phyloP scores from a whole-genome alignment of 2,888 invertebrate genomes.

The Andricus quercusramuli region DNA sequence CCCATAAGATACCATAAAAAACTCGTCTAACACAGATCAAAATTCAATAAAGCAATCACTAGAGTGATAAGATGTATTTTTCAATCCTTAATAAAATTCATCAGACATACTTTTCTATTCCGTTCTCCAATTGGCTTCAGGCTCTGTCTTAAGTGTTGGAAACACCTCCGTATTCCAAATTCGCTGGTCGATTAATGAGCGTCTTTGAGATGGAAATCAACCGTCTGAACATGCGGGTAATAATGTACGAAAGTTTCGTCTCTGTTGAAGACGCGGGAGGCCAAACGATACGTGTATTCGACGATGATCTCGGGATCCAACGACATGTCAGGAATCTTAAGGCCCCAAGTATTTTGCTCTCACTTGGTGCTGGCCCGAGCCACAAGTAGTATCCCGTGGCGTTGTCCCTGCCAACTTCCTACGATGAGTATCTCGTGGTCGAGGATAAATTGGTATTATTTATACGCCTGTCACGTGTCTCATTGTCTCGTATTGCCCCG shows the following conservation, averaged over 20 bases:
- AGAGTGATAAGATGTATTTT: background rate
- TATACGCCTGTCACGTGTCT: conserved; percentile 72
- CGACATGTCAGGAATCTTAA: conserved; percentile 8
- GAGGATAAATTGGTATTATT: conserved; percentile 72
- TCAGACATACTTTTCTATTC: background rate
- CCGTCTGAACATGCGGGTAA: conserved; percentile 49
- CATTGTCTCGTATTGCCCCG: conserved; percentile 69
- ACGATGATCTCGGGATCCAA: conserved; percentile 49
- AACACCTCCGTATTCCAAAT: conserved; percentile 47
- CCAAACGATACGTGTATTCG: conserved; percentile 51
- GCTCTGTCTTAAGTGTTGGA: background rate
- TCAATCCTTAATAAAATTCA: background rate
- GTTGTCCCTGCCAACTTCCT: conserved; percentile 40
- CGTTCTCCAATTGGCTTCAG: conserved; percentile 2
- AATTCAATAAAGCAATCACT: conserved; percentile 2
- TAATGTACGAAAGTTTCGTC: conserved; percentile 49
- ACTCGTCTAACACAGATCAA: conserved; percentile 22
- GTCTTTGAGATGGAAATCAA: conserved; percentile 52
- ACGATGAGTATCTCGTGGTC: conserved; percentile 72
- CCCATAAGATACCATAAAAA: conserved; percentile 26
- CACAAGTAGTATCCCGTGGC: conserved; percentile 35
- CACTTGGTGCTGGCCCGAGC: conserved; percentile 18
- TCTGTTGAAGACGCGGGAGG: conserved; percentile 49
- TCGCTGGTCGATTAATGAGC: conserved; percentile 50
- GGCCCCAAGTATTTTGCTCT: conserved; percentile 7